Evolutionary conservation across 1,140 invertebrate genomes (phyloP), one percentile per base, ranked within the genome.

Genomic region (Battus philenor): DNA sequence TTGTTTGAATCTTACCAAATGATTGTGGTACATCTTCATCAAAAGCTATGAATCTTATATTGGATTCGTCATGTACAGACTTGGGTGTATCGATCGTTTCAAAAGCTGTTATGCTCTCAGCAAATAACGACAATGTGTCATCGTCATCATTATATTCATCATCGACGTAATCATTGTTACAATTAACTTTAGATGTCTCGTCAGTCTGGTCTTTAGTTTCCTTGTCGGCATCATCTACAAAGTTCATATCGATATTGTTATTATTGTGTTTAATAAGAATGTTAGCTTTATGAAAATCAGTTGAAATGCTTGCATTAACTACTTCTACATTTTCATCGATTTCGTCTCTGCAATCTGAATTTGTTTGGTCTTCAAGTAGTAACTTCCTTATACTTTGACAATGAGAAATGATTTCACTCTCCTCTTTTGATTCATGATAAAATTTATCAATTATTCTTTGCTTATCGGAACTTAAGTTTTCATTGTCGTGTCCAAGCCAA

Each of bases 61-160:
- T 18, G 8, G 5, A 29, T 16, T 1, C 4, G 7, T 24, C 22
- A 1, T n/a, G 24, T 12, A 34, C 20, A n/a, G 43, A 48, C 47
- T 46, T 60, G 22, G 41, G 67, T 4, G 47, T 50, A 39, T 39
- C 50, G 8, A 44, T 55, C 4, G 70, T 58, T 22, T 83, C 79
- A 5, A 74, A 50, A 3, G 50, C 68, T 4, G 64, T 67, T 27
- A 81, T 64, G 32, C 75, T 84, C 55, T 80, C 77, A 26, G 77
- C 80, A 41, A 56, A 84, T 1, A 84, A 34, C 11, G 77, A 81
- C 16, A 84, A 50, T 0, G 76, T 63, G 22, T 84, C 80, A 11
- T 81, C 77, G 15, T 81, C 77, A 38, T 81, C 71, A 29, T 67
- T 51, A 11, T 2, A 30, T 29, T 38, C 13, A 18, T 69, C 62